Percentiles rank a stretch among this genome's conserved stretches.
phyloP scores from a whole-genome alignment of 2,888 invertebrate species.

The Conistra vaccinii region DNA sequence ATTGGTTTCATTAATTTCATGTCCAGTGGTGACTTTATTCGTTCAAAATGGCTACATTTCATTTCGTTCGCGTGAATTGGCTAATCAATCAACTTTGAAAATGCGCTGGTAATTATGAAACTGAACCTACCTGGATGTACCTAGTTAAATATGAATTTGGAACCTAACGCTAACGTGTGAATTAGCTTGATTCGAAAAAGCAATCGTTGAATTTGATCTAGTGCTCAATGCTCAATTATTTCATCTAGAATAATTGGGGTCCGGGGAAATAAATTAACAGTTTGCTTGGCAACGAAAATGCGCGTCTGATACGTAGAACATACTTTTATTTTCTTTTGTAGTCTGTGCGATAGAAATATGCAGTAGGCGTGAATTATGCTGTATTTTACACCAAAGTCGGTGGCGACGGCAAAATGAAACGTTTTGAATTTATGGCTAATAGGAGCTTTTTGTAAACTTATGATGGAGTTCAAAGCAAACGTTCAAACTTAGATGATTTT shows the following conservation, averaged over 20 bases:
- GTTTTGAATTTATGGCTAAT: slow-evolving; percentile 52
- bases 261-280: too few relatives aligned
- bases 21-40: neutral
- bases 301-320: neutral
- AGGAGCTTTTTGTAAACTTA: slow-evolving; percentile 38
- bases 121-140: too few relatives aligned
- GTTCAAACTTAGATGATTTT: slow-evolving; percentile 3
- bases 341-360: slow-evolving; percentile 34
- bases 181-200: neutral
- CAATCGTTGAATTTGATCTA: neutral
- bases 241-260: neutral
- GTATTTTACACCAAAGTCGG: slow-evolving; percentile 41
- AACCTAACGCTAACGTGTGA: neutral
- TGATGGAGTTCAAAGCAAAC: slow-evolving; percentile 37
- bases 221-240: neutral
- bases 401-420: slow-evolving; percentile 49
- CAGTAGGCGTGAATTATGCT: slow-evolving; percentile 43
- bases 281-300: slow-evolving; percentile 10
- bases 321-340: slow-evolving; percentile 37
- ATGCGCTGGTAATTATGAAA: neutral
- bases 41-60: neutral
- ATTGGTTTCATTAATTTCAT: neutral
- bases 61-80: neutral
- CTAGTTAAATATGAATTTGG: neutral
- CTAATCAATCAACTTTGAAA: slow-evolving; percentile 1